Evolutionary conservation across 2,888 invertebrate genomes (phyloP).

Genomic region (Spatulosminthurus flaviceps): DNA sequence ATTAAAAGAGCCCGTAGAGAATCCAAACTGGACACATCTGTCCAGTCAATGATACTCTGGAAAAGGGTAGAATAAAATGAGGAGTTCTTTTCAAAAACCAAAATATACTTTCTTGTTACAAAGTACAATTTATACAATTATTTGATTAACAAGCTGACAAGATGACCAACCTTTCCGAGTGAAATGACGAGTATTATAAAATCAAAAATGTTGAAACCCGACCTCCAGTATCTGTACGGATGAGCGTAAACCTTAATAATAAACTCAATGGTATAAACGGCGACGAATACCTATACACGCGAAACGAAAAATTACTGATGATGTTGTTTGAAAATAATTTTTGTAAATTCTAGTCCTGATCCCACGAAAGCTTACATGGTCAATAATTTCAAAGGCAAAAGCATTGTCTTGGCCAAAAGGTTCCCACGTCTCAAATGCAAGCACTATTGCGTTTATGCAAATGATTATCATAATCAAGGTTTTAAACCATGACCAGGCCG

Average conservation of each 20-base stretch:
- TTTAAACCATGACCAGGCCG: slow-evolving; percentile 51
- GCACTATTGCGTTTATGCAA: slow-evolving; percentile 56
- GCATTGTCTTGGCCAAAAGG: slow-evolving; percentile 25
- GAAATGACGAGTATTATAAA: slow-evolving; percentile 58
- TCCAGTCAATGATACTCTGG: slow-evolving; percentile 52
- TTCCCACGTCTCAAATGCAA: slow-evolving; percentile 56
- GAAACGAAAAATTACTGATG: not conserved
- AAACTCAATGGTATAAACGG: slow-evolving; percentile 58
- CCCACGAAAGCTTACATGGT: too few relatives aligned
- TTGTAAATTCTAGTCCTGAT: not conserved
- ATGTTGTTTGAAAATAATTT: not conserved
- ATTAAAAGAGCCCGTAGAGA: slow-evolving; percentile 55
- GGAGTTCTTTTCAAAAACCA: too few relatives aligned
- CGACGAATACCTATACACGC: slow-evolving; percentile 60
- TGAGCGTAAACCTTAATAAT: slow-evolving; percentile 59
- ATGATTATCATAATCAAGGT: slow-evolving; percentile 59
- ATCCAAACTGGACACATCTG: slow-evolving; percentile 45
- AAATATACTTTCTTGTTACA: too few relatives aligned
- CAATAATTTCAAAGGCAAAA: slow-evolving; percentile 50
- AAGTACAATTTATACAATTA: too few relatives aligned
- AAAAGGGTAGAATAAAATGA: slow-evolving; percentile 27
- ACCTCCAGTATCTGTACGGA: slow-evolving; percentile 57
- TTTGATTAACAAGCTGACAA: too few relatives aligned
- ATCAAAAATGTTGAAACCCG: slow-evolving; percentile 61
- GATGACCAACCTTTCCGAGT: slow-evolving; percentile 50